Percentiles rank a stretch among this genome's conserved stretches.
These are phyloP conservation scores for Reticulitermes speratus DNA, from an alignment of 1,140 invertebrate species.

Conservation along the genomic window DNA sequence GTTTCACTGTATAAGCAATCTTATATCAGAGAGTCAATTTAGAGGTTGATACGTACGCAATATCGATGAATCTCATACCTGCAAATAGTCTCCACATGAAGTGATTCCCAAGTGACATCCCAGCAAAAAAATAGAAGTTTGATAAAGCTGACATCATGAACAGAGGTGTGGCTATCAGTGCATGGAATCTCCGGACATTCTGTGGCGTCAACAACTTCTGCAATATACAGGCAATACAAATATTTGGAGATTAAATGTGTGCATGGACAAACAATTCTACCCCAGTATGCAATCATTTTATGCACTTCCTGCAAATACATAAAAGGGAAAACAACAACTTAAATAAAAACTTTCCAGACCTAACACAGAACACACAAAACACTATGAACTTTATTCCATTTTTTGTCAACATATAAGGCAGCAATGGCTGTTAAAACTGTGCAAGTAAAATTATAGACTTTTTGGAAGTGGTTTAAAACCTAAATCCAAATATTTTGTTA, in stretches of 20 bases:
- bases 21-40: not conserved
- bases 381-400: too few relatives aligned
- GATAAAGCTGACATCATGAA: slow-evolving; percentile 75
- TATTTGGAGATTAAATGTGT: slow-evolving; percentile 23
- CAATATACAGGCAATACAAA: slow-evolving; percentile 35
- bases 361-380: too few relatives aligned
- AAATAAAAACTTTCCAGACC: too few relatives aligned
- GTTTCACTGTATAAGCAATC: too few relatives aligned
- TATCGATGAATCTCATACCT: not conserved
- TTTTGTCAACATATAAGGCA: too few relatives aligned
- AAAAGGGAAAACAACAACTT: too few relatives aligned
- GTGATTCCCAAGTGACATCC: slow-evolving; percentile 65
- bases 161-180: slow-evolving; percentile 65
- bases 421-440: too few relatives aligned
- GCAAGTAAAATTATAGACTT: too few relatives aligned
- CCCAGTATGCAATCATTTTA: not conserved
- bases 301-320: not conserved
- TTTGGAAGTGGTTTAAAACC: too few relatives aligned
- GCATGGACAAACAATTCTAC: not conserved
- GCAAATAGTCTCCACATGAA: slow-evolving; percentile 53
- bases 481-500: too few relatives aligned
- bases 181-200: slow-evolving; percentile 60
- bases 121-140: slow-evolving; percentile 84
- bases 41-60: not conserved
- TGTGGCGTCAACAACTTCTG: slow-evolving; percentile 34